Evolutionary conservation across 2,113 vertebrate genomes (phyloP).

Genomic region (Thymallus thymallus): DNA sequence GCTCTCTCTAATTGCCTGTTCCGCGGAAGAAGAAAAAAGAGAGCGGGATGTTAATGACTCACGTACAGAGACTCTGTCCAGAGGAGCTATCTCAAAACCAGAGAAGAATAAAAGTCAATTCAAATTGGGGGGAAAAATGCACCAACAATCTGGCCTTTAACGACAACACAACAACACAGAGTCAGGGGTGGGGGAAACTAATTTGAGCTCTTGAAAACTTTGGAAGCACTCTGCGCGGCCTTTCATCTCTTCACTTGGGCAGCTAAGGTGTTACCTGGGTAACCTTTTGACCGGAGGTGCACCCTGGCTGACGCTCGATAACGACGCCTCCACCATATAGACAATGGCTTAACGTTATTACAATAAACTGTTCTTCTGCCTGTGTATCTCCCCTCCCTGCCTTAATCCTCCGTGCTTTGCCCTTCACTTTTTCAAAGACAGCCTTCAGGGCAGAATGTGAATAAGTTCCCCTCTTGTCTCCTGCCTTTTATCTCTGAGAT

Average conservation of each 20-base stretch:
- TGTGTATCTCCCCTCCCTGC: conserved; percentile 47
- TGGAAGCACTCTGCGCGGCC: conserved; percentile 28
- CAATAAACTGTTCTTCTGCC: conserved; percentile 54
- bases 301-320: conserved; percentile 44
- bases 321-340: conserved; percentile 28
- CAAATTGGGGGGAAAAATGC: background rate
- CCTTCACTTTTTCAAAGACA: conserved; percentile 77
- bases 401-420: conserved; percentile 72
- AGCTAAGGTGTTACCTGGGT: conserved; percentile 11
- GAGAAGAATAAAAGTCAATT: background rate
- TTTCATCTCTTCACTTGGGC: conserved; percentile 33
- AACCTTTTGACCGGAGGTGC: conserved; percentile 56
- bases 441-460: conserved; percentile 75
- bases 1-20: conserved; percentile 42
- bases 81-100: conserved; percentile 18
- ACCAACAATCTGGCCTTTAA: conserved; percentile 1
- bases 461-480: conserved; percentile 68
- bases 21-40: conserved; percentile 7
- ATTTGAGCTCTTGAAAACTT: conserved; percentile 38
- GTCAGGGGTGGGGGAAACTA: background rate
- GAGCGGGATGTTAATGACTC: conserved; percentile 28
- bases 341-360: conserved; percentile 53
- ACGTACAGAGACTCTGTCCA: conserved; percentile 11
- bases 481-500: conserved; percentile 76
- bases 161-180: background rate